These are phyloP conservation scores for Torymus tubicola DNA, from an alignment of 2,888 invertebrate species.

Conservation along the genomic window DNA sequence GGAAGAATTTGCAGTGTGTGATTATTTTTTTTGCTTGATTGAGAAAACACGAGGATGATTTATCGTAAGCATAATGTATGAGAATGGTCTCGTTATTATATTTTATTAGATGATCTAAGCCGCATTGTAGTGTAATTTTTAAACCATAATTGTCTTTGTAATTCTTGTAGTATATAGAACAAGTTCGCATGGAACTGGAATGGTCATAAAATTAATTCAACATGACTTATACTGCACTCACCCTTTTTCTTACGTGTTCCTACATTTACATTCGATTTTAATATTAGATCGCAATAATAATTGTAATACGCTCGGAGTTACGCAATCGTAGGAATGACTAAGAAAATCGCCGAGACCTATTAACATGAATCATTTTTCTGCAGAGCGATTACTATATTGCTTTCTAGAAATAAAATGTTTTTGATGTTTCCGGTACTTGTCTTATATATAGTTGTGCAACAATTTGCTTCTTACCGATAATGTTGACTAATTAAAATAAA, in stretches of 20 bases:
- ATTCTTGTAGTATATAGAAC: no score
- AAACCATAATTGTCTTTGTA: no score
- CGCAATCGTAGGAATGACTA: neutral
- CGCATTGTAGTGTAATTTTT: no score
- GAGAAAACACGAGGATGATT: no score
- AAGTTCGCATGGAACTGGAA: no score
- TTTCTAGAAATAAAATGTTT: constrained; percentile 15
- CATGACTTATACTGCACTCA: no score
- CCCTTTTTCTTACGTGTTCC: no score
- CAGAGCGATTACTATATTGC: constrained; percentile 1
- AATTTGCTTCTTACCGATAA: neutral
- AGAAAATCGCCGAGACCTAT: neutral
- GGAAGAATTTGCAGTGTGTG: no score
- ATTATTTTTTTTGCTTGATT: no score
- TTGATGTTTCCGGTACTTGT: constrained; percentile 12
- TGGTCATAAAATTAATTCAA: no score
- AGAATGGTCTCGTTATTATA: neutral
- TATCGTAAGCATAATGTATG: neutral
- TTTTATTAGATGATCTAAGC: neutral
- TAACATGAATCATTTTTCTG: neutral
- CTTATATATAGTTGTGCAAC: no score
- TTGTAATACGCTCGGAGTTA: neutral
- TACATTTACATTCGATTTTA: neutral
- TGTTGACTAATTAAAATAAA: constrained; percentile 24
- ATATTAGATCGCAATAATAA: neutral